Base-by-base conservation (phyloP, 2,797 vertebrate genomes). In the Coccyzus lansbergi region DNA sequence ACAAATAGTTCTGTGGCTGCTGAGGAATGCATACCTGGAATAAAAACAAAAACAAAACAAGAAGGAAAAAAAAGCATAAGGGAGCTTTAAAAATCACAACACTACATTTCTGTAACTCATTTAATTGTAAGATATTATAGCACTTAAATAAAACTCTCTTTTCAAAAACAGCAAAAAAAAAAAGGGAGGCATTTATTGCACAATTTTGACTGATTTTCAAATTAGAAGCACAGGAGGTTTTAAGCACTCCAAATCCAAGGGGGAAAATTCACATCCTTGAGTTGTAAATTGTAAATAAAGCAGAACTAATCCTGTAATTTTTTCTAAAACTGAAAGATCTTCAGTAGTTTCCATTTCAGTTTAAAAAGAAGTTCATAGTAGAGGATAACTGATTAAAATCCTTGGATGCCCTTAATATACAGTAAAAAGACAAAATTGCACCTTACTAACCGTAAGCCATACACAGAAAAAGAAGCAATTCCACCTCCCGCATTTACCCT, bases 21-120 rank as follows among this genome's bases (percentile, higher is more conserved):
- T 88, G 99, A 99, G 83, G 99, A 98, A 98, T 99, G 99, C 98
- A 99, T 98, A 97, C 99, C 99, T 99, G 92, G 55, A 69, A 93
- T 96, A 38, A 96, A 97, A 68, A 64, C 48, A 95, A 67, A 89
- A 55, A 94, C 10, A 91, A 62, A 92, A 79, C 69, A 83, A 60
- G 75, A 83, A 88, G 17, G 28, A 64, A 72, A 72, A 89, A 81
- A 68, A n/a, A 86, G 44, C 48, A 60, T 88, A 83, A 95, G 92
- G 90, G 63, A 86, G 52, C 38, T 94, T 93, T 83, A 88, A 44
- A 63, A 74, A 84, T 59, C 70, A 80, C 33, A 92, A 67, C 42
- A 5, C 40, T 36, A 24, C 28, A 67, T 56, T 56, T 91, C 59
- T 64, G 0, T 1, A 74, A 59, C 26, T 64, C 33, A 44, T 24